A percentile compares a stretch with the other conserved stretches of the same genome.
phyloP scores from a whole-genome alignment of 2,888 invertebrate genomes.

The Plagodis pulveraria region DNA sequence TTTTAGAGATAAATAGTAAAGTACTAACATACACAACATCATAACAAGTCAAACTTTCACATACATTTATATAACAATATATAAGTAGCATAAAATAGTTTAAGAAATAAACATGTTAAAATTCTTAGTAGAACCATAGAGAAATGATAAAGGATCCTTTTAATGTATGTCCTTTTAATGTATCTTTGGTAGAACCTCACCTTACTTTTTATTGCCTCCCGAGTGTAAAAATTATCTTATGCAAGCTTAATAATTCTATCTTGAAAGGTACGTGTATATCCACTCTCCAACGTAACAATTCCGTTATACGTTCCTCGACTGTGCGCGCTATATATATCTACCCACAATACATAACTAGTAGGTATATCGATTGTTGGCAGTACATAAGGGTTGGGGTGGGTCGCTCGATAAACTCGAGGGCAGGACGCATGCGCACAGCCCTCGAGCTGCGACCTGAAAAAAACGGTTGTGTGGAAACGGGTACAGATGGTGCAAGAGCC shows the following conservation, averaged over 20 bases:
- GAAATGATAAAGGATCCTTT: too few species aligned
- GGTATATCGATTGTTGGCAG: conserved; percentile 30
- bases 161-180: too few species aligned
- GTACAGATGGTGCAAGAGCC: conserved; percentile 14
- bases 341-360: conserved; percentile 19
- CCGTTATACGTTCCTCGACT: not conserved
- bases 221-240: not conserved
- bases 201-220: too few species aligned
- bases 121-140: too few species aligned
- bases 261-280: not conserved
- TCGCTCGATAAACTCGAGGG: conserved; percentile 60
- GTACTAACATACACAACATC: too few species aligned
- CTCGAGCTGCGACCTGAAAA: conserved; percentile 54
- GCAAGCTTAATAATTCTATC: not conserved
- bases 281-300: conserved; percentile 1
- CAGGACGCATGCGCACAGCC: conserved; percentile 64
- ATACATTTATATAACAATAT: too few species aligned
- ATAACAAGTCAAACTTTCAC: too few species aligned
- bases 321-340: conserved; percentile 16
- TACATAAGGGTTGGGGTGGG: conserved; percentile 33
- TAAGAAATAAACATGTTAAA: too few species aligned
- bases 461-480: conserved; percentile 25
- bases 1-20: too few species aligned
- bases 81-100: too few species aligned
- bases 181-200: too few species aligned